Evolutionary conservation across 2,888 invertebrate genomes (phyloP).

Genomic region (Andrena bucephala): DNA sequence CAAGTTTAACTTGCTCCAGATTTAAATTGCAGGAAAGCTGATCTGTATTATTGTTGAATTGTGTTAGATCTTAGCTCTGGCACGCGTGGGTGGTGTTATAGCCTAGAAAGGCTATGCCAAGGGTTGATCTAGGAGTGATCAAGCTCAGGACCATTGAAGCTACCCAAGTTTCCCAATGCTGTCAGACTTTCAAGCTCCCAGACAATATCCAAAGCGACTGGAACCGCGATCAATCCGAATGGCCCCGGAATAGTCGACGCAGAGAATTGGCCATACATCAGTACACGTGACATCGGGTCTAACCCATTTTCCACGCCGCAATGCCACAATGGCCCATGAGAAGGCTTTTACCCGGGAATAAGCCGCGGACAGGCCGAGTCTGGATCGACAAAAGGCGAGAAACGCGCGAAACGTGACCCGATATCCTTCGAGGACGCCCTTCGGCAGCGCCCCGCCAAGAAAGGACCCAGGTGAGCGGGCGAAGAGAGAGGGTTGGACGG

Average conservation of each 20-base stretch:
- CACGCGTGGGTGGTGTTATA: too few species aligned
- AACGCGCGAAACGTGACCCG: constrained; percentile 54
- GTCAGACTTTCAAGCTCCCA: too few species aligned
- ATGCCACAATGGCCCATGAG: background rate
- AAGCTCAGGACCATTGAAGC: too few species aligned
- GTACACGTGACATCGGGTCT: constrained; percentile 2
- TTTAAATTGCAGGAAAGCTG: too few species aligned
- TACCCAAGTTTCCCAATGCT: too few species aligned
- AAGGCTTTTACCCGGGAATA: background rate
- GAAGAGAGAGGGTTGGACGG: constrained; percentile 8
- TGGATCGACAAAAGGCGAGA: constrained; percentile 3
- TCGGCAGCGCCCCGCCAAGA: constrained; percentile 23
- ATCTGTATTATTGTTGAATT: too few species aligned
- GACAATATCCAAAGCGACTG: too few species aligned
- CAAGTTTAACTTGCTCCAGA: too few species aligned
- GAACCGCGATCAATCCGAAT: too few species aligned
- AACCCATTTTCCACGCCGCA: constrained; percentile 3
- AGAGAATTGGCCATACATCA: background rate
- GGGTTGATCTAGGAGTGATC: too few species aligned
- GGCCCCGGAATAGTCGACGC: background rate
- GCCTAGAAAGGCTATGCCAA: too few species aligned
- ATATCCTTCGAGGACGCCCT: constrained; percentile 40
- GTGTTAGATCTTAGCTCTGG: too few species aligned
- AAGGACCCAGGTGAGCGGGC: constrained; percentile 23
- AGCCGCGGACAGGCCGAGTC: constrained; percentile 11